Evolutionary conservation across 1,140 invertebrate genomes (phyloP).

Genomic region (Macrocentrus cingulum): DNA sequence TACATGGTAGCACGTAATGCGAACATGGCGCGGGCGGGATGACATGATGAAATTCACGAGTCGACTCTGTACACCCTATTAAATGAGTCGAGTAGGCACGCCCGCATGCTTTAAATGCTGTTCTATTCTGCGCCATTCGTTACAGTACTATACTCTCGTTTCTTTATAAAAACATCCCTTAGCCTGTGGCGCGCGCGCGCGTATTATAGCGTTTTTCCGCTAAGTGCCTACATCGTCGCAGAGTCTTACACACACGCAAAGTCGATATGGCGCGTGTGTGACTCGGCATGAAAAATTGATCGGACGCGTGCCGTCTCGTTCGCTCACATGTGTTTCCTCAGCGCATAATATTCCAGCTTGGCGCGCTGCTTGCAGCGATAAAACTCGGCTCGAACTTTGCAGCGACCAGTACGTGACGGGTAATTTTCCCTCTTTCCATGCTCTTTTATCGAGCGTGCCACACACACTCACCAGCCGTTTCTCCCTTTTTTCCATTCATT

Average conservation of each 20-base stretch:
- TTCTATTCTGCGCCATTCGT: slow-evolving; percentile 25
- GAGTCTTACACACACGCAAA: slow-evolving; percentile 6
- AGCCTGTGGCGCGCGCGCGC: no score
- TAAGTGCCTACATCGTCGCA: no score
- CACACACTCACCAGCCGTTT: no score
- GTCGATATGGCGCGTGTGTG: background rate
- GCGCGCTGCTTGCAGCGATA: slow-evolving; percentile 13
- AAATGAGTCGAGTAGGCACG: slow-evolving; percentile 30
- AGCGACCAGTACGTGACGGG: slow-evolving; percentile 19
- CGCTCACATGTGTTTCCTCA: slow-evolving; percentile 6
- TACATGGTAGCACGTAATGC: slow-evolving; percentile 30
- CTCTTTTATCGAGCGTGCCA: slow-evolving; percentile 5
- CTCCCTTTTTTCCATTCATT: no score
- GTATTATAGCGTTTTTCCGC: no score
- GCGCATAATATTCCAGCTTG: slow-evolving; percentile 1
- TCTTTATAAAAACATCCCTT: slow-evolving; percentile 3
- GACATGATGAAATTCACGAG: slow-evolving; percentile 33
- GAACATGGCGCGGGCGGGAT: slow-evolving; percentile 25
- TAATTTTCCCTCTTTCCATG: slow-evolving; percentile 21
- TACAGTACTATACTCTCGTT: no score
- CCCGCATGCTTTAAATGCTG: slow-evolving; percentile 29
- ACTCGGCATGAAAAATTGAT: slow-evolving; percentile 36
- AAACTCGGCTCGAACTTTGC: slow-evolving; percentile 27
- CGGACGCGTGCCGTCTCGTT: slow-evolving; percentile 29
- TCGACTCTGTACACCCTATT: slow-evolving; percentile 32